Base-by-base conservation (phyloP, 2,113 vertebrate species). In the Sula dactylatra region DNA sequence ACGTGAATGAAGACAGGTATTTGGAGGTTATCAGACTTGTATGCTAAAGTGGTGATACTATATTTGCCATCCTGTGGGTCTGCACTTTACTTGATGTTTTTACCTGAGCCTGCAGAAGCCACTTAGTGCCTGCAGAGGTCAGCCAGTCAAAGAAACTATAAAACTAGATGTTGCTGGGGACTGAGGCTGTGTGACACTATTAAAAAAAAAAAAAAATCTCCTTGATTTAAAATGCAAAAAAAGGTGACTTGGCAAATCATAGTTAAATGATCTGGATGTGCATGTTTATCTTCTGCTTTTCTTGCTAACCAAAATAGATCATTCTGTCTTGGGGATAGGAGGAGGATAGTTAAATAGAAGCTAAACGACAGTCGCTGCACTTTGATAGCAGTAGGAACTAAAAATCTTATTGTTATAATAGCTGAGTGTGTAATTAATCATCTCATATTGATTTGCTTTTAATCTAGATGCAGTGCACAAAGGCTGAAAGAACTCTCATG, bases 401-500 rank as follows among this genome's bases (percentile, higher is more conserved):
- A 88, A 72, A 86, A 79, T 94, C 84, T 95, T 74, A 83, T 59
- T 96, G 96, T 66, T 92, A 86, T 96, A 97, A 94, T 94, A 69
- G 73, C 79, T 74, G 86, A 91, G 86, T 78, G 86, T 95, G 93
- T 82, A 91, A 88, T 96, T 97, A 97, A 98, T 97, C 91, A 96
- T 94, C 94, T 96, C 32, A 4, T 96, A 97, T 97, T 97, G 98
- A 97, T 97, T 52, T 96, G 86, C n/a, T 71, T n/a, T 92, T 93
- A 74, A 91, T 95, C 64, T 95, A 34, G 90, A 96, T 96, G 96
- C 92, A 71, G 40, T 61, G 73, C 83, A 92, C 73, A 89, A 85
- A 86, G 80, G 34, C 85, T 94, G 94, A 38, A 81, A 93, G 94
- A 77, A 59, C 73, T 90, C 91, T 97, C 36, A 2, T 42, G 91